Evolutionary conservation across 2,888 invertebrate genomes (phyloP).

Genomic region (Xestia ashworthii): DNA sequence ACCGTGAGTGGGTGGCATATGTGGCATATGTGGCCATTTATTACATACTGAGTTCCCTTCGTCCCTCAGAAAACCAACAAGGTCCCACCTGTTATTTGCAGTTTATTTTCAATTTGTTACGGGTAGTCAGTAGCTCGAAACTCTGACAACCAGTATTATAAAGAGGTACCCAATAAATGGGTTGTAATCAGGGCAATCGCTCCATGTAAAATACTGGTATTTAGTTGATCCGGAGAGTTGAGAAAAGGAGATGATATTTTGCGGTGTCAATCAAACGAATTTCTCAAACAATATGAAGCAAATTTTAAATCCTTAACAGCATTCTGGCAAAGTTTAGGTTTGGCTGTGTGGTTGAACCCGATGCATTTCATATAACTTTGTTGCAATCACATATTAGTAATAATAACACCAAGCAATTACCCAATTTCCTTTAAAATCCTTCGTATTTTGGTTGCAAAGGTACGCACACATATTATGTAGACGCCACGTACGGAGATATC

Average conservation of each 20-base stretch:
- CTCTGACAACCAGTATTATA: background rate
- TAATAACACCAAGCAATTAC: too few relatives aligned
- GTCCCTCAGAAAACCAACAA: background rate
- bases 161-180: background rate
- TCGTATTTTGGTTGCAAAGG: background rate
- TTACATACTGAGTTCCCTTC: background rate
- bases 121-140: background rate
- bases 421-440: background rate
- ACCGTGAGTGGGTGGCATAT: background rate
- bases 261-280: background rate
- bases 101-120: background rate
- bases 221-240: background rate
- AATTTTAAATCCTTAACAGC: too few relatives aligned
- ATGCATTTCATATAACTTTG: too few relatives aligned
- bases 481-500: background rate
- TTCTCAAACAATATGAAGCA: background rate
- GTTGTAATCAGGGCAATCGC: background rate
- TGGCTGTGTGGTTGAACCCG: too few relatives aligned
- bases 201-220: background rate
- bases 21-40: background rate
- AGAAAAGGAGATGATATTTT: background rate
- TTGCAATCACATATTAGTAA: too few relatives aligned
- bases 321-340: too few relatives aligned
- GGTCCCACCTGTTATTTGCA: background rate
- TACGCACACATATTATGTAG: background rate